phyloP scores from a whole-genome alignment of 2,888 invertebrate species.

The Saturnia pavonia region DNA sequence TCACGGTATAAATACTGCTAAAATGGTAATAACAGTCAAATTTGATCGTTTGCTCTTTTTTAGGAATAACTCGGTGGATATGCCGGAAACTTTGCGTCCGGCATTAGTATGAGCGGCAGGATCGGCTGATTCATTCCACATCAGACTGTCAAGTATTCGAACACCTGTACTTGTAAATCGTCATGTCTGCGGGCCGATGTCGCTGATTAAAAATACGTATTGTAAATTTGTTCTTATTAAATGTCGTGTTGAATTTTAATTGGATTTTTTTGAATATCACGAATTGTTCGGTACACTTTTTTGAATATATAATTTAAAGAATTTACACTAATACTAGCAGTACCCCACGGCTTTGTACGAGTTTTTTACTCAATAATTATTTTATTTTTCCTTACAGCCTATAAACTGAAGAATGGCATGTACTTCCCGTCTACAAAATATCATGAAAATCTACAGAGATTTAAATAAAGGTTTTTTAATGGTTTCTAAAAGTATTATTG shows the following conservation, averaged over 20 bases:
- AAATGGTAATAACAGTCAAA: conserved; percentile 61
- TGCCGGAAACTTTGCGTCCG: conserved; percentile 44
- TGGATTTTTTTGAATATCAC: conserved; percentile 5
- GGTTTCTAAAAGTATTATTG: too few relatives aligned
- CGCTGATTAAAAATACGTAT: conserved; percentile 21
- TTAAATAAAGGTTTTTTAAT: too few relatives aligned
- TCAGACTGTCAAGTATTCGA: conserved; percentile 39
- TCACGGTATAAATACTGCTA: conserved; percentile 42
- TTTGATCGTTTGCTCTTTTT: conserved; percentile 50
- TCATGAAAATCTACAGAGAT: too few relatives aligned
- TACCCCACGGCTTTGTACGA: too few relatives aligned
- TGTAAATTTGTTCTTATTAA: conserved; percentile 19
- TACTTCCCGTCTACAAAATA: too few relatives aligned
- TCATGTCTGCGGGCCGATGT: conserved; percentile 25
- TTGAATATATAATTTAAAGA: background rate
- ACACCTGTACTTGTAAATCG: conserved; percentile 44
- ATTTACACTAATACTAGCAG: background rate
- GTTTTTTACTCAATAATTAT: too few relatives aligned
- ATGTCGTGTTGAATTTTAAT: conserved; percentile 13
- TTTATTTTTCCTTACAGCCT: too few relatives aligned
- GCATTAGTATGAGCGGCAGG: conserved; percentile 58
- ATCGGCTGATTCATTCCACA: conserved; percentile 48
- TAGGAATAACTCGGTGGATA: conserved; percentile 39
- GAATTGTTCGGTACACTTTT: conserved; percentile 13
- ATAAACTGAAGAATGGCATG: too few relatives aligned